phyloP scores from a whole-genome alignment of 1,140 invertebrate species.

The Chrysomallon squamiferum region DNA sequence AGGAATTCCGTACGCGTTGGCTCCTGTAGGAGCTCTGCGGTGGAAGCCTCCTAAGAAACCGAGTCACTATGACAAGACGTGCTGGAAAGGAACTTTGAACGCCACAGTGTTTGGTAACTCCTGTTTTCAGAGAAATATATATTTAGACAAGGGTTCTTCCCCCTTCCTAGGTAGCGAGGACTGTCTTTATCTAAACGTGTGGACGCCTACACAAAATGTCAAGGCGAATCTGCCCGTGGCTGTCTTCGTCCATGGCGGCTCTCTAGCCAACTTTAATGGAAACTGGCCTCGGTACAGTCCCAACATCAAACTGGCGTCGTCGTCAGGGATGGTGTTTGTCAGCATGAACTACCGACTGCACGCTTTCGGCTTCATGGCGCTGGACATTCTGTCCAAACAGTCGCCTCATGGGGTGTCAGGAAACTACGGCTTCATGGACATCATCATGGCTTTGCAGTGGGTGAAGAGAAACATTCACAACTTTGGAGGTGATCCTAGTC shows the following conservation, averaged over 20 bases:
- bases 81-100: slow-evolving; percentile 30
- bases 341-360: slow-evolving; percentile 51
- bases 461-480: too few relatives aligned
- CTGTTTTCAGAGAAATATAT: slow-evolving; percentile 25
- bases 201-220: slow-evolving; percentile 37
- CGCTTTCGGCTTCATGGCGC: too few relatives aligned
- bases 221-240: slow-evolving; percentile 69
- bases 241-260: slow-evolving; percentile 81
- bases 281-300: slow-evolving; percentile 59
- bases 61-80: slow-evolving; percentile 13
- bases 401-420: too few relatives aligned
- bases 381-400: too few relatives aligned
- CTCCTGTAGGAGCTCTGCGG: slow-evolving; percentile 69
- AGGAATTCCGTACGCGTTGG: slow-evolving; percentile 82
- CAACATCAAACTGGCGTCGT: slow-evolving; percentile 66
- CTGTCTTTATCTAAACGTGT: slow-evolving; percentile 52
- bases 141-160: neutral
- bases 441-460: too few relatives aligned
- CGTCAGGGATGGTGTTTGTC: slow-evolving; percentile 61
- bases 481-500: slow-evolving; percentile 94
- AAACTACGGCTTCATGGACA: too few relatives aligned
- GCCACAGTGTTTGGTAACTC: slow-evolving; percentile 25
- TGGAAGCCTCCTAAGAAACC: slow-evolving; percentile 74
- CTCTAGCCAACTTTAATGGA: slow-evolving; percentile 71
- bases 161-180: slow-evolving; percentile 39